Evolutionary conservation across 1,140 invertebrate species (phyloP), one percentile per base, ranked within the genome.

Genomic region (Theocolax elegans): DNA sequence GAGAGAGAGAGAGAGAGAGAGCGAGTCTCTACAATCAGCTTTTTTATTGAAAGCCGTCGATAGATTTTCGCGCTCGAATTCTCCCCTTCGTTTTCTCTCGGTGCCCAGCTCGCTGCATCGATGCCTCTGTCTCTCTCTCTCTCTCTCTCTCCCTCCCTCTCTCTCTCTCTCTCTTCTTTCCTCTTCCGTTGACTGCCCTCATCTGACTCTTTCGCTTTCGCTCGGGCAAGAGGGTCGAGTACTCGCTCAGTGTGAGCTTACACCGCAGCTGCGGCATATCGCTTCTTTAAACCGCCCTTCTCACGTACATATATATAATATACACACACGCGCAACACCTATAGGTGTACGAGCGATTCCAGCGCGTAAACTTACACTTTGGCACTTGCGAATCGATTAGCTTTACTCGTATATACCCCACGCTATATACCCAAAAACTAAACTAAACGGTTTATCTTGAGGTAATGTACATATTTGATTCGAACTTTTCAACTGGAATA

Each of bases 31-130:
- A 65, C 38, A 56, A 44, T 66, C 48, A 31, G 23, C 51, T 66
- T 51, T 66, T 56, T 56, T 56, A 48, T 59, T 58, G 9, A 46
- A 58, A 35, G 40, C 42, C 25, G 38, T 42, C 44, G 63, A 58
- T 67, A 58, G 25, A 67, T 67, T 67, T 67, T 58, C 53, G 27
- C 42, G 42, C 53, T 56, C 59, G 59, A 62, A 62, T 62, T 62
- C 42, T 31, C 27, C 56, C 56, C 56, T 42, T 51, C 48, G 25
- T 53, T 60, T 54, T 40, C 40, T 60, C 25, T 38, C 25, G 15
- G n/a, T n/a, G n/a, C n/a, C n/a, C n/a, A n/a, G n/a, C n/a, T n/a
- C n/a, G n/a, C n/a, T n/a, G n/a, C n/a, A n/a, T n/a, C n/a, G n/a
- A 42, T 4, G 3, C 38, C 29, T 49, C 62, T 49, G 17, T 21